phyloP scores from a whole-genome alignment of 2,888 invertebrate genomes.

The Noctua pronuba region DNA sequence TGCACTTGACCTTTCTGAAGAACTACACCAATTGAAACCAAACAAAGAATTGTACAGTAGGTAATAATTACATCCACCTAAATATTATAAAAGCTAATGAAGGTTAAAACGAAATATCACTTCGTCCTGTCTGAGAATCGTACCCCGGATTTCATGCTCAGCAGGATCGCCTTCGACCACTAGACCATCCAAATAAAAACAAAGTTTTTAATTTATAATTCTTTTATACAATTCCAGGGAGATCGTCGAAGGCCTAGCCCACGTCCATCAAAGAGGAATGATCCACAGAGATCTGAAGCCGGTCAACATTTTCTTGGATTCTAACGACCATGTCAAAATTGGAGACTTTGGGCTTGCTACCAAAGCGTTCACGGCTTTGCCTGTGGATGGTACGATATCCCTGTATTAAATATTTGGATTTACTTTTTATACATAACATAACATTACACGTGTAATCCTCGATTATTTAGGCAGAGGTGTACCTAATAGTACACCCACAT shows the following conservation, averaged over 20 bases:
- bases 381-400: slow-evolving; percentile 83
- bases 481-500: too few relatives aligned
- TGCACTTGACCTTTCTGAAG: too few relatives aligned
- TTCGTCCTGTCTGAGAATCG: neutral
- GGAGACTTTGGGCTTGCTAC: slow-evolving; percentile 99
- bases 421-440: neutral
- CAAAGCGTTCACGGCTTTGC: slow-evolving; percentile 87
- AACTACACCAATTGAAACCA: too few relatives aligned
- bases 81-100: neutral
- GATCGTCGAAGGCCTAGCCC: slow-evolving; percentile 96
- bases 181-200: neutral
- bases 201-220: neutral
- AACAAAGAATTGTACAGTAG: too few relatives aligned
- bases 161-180: neutral
- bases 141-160: neutral
- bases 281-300: slow-evolving; percentile 96
- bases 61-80: too few relatives aligned
- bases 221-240: slow-evolving; percentile 90
- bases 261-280: slow-evolving; percentile 98
- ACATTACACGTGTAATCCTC: too few relatives aligned
- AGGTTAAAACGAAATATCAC: neutral
- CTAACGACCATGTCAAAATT: slow-evolving; percentile 98
- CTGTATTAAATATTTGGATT: neutral
- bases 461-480: too few relatives aligned
- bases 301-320: slow-evolving; percentile 98